Conservation (phyloP, 2,113 vertebrate genomes). For the Aythya baeri region DNA sequence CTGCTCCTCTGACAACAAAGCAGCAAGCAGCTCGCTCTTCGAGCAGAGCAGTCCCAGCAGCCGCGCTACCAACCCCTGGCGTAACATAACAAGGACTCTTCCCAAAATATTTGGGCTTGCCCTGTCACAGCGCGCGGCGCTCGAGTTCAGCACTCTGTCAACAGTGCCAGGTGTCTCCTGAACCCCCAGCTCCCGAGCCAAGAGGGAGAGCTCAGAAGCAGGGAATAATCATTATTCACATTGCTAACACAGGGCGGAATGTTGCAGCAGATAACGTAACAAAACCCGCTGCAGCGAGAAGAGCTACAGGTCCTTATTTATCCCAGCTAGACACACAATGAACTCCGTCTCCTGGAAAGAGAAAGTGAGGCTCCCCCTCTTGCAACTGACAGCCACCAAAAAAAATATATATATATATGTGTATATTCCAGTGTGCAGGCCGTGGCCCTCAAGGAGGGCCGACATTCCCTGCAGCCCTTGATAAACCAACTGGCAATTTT, state of each 20-base stretch:
- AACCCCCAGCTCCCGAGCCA: slow-evolving; percentile 32
- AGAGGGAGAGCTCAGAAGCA: slow-evolving; percentile 53
- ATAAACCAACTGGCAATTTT: slow-evolving; percentile 40
- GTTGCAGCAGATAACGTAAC: slow-evolving; percentile 67
- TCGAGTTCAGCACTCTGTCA: slow-evolving; percentile 60
- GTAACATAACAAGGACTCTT: slow-evolving; percentile 59
- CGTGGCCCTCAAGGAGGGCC: neutral
- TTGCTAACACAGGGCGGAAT: slow-evolving; percentile 64
- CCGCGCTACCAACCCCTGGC: slow-evolving; percentile 18
- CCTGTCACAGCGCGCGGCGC: slow-evolving; percentile 56
- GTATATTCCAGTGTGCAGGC: neutral
- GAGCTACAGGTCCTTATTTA: slow-evolving; percentile 40
- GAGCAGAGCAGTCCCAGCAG: neutral
- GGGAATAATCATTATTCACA: slow-evolving; percentile 51
- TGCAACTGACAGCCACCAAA: neutral
- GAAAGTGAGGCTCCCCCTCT: neutral
- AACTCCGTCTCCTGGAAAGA: slow-evolving; percentile 42
- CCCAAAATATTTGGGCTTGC: slow-evolving; percentile 58
- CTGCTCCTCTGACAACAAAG: slow-evolving; percentile 23
- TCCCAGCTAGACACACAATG: slow-evolving; percentile 42
- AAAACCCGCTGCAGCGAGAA: slow-evolving; percentile 28
- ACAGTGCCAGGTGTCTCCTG: slow-evolving; percentile 56
- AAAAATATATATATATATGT: neutral
- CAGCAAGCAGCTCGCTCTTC: neutral
- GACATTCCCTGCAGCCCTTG: neutral